phyloP scores from a whole-genome alignment of 2,888 invertebrate genomes.

The Choristoneura rosaceana region DNA sequence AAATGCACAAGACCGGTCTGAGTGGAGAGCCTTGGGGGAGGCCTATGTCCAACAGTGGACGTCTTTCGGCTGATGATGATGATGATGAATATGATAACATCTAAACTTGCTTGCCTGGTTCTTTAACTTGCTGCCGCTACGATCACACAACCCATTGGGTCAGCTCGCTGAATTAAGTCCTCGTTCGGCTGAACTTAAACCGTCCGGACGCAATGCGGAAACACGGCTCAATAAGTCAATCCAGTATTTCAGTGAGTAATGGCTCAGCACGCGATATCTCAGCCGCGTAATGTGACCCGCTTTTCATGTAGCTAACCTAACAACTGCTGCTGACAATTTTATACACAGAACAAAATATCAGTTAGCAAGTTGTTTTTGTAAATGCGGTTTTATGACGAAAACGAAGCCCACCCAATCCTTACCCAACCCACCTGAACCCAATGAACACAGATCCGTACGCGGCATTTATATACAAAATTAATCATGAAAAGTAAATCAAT shows the following conservation, averaged over 20 bases:
- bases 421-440: too few species aligned
- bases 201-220: constrained; percentile 15
- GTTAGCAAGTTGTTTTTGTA: too few species aligned
- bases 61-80: too few species aligned
- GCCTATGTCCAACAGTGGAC: too few species aligned
- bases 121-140: background rate
- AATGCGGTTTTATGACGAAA: too few species aligned
- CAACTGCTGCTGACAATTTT: background rate
- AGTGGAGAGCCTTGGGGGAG: too few species aligned
- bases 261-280: constrained; percentile 14
- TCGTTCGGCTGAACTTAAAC: constrained; percentile 4
- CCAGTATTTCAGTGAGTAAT: constrained; percentile 19
- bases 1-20: too few species aligned
- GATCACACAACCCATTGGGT: background rate
- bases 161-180: background rate
- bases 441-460: too few species aligned
- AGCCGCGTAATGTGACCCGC: background rate
- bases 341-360: background rate
- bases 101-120: background rate
- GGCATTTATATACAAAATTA: too few species aligned
- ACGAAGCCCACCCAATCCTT: too few species aligned
- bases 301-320: background rate
- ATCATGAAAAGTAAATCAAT: too few species aligned
- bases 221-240: constrained; percentile 29
- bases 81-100: too few species aligned